Evolutionary conservation across 2,888 invertebrate species (phyloP), one percentile per base, ranked within the genome.

Genomic region (Onthophagus sagittarius): DNA sequence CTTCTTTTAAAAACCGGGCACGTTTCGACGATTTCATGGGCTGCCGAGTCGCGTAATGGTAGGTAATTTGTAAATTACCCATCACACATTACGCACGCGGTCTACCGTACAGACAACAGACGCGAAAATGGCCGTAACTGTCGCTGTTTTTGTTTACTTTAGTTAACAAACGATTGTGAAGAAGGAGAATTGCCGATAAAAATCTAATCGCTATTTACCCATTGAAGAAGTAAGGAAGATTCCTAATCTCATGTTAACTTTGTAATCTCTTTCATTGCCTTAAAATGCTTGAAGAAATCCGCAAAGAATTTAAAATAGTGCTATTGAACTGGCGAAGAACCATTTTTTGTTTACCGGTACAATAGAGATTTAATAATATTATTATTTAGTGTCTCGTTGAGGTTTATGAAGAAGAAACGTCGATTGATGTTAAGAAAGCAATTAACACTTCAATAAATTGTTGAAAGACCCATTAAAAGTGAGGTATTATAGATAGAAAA

Each of bases 21-120:
- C 77, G 77, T 75, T 77, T 74, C 75, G 53, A 63, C 72, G 65
- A 76, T 78, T 78, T 77, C 74, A 75, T 70, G 75, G 73, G 53
- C 71, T 74, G 76, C 15, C 67, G 75, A 62, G 15, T 73, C 33
- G 32, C 33, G 63, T 72, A 72, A 74, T 74, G 33, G 67, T 39
- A 39, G 72, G 74, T 74, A 74, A 74, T 74, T 74, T 72, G 69
- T 70, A 72, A 74, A 74, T 72, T 72, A 72, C 69, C 65, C 74
- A 73, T 67, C 67, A 67, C 67, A 67, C 67, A 67, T 67, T 67
- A 67, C 67, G 67, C 23, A 15, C 67, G 15, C 67, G 31, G 67
- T 67, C 67, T 67, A 67, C n/a, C 23, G 67, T 31, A 23, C 31
- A 2, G 32, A 32, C n/a, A 67, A 67, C 67, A 23, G 7, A 53